Conservation (phyloP, 2,888 invertebrate genomes). For the Agapetus fuscipes region DNA sequence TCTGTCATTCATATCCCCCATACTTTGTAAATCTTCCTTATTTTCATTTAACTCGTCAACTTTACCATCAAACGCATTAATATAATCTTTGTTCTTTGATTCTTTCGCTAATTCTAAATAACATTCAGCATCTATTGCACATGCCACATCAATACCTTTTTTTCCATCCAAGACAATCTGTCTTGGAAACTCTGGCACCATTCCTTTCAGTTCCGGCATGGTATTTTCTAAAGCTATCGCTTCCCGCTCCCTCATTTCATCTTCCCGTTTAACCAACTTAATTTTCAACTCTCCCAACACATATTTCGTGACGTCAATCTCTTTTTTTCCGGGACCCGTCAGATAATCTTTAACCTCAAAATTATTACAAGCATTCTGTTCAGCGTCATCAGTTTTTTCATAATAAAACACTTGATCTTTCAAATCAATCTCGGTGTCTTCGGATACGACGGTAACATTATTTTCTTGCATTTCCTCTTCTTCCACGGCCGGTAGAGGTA, state of each 20-base stretch:
- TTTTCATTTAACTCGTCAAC: background rate
- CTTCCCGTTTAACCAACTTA: constrained; percentile 39
- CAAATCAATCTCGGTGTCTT: constrained; percentile 31
- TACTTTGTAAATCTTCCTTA: background rate
- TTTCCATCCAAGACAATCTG: constrained; percentile 23
- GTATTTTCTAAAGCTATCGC: constrained; percentile 39
- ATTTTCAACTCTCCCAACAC: constrained; percentile 37
- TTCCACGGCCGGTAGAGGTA: constrained; percentile 20
- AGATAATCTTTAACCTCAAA: constrained; percentile 28
- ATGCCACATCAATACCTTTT: background rate
- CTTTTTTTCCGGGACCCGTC: constrained; percentile 36
- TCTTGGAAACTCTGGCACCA: constrained; percentile 38
- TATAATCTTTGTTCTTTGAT: background rate
- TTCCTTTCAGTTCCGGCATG: constrained; percentile 35
- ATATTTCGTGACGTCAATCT: constrained; percentile 34
- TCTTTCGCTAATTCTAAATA: background rate
- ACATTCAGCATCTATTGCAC: background rate
- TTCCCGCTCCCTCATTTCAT: constrained; percentile 41
- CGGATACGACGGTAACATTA: constrained; percentile 25
- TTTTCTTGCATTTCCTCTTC: constrained; percentile 16
- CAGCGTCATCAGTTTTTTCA: constrained; percentile 37
- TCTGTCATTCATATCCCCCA: background rate
- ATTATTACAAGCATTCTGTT: constrained; percentile 3
- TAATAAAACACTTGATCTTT: constrained; percentile 43
- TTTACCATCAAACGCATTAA: background rate